A percentile compares a stretch with the other conserved stretches of the same genome.
phyloP scores from a whole-genome alignment of 1,140 invertebrate species.

The Zaprionus gabonicus region DNA sequence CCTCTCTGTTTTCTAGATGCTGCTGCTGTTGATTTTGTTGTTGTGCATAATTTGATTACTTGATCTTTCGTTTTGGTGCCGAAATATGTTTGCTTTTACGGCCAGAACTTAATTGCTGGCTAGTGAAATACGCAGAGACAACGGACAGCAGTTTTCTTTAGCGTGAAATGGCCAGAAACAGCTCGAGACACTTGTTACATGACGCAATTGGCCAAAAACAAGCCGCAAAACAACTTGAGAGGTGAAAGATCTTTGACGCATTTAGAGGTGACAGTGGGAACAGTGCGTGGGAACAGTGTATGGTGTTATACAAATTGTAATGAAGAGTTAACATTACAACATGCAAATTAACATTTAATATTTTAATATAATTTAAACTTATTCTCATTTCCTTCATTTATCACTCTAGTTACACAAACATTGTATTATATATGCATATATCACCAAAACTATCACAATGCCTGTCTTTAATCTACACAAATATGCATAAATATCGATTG shows the following conservation, averaged over 20 bases:
- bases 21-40: constrained; percentile 19
- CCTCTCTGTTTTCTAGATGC: constrained; percentile 4
- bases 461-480: background rate
- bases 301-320: too few relatives aligned
- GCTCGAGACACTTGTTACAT: constrained; percentile 1
- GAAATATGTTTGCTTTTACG: constrained; percentile 47
- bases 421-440: background rate
- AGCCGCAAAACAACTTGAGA: background rate
- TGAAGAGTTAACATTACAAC: too few relatives aligned
- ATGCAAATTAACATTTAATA: too few relatives aligned
- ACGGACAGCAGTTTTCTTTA: background rate
- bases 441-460: background rate
- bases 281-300: too few relatives aligned
- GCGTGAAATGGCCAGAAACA: constrained; percentile 1
- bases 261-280: too few relatives aligned
- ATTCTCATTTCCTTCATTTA: too few relatives aligned
- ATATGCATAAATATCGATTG: background rate
- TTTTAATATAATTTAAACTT: too few relatives aligned
- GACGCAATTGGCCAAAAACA: background rate
- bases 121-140: constrained; percentile 8
- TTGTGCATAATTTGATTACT: constrained; percentile 52
- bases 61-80: constrained; percentile 37
- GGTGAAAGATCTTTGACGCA: background rate
- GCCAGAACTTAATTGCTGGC: constrained; percentile 36
- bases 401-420: background rate